Evolutionary conservation across 2,888 invertebrate genomes (phyloP), one percentile per base, ranked within the genome.

Genomic region (Andrena praecox): DNA sequence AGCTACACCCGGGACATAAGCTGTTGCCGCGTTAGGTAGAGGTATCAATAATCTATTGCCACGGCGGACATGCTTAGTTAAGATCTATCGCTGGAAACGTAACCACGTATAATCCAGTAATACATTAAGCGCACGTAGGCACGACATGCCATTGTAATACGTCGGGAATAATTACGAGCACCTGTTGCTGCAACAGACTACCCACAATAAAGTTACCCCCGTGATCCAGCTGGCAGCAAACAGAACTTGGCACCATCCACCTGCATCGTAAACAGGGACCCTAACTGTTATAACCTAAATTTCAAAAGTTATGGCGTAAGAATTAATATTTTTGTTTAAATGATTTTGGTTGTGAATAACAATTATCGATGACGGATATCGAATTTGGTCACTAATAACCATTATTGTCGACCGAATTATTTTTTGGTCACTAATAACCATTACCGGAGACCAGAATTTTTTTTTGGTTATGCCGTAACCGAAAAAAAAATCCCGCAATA

Each of bases 81-180:
- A 20, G 56, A 10, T 27, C 24, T 20, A 20, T 33, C 20, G 20
- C 7, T 20, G 62, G 20, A 35, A 56, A 29, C 20, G 16, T 42
- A 42, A 42, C 42, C n/a, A 3, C 24, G 35, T 20, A 6, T 33
- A 35, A 63, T 63, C 63, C 42, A 12, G 20, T 42, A 33, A 24
- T 35, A 63, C 42, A 33, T 42, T 63, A 42, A 35, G 42, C 42
- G 24, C 33, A 63, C 24, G 63, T 63, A 63, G 20, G 24, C 42
- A 63, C 35, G 24, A 63, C 33, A 20, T 20, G 24, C 42, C 20
- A 42, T 63, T 63, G 63, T 42, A 24, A 42, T 63, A 33, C n/a
- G 62, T 20, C 33, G 33, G 62, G 33, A 62, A 62, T 62, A 62
- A 62, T 62, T 62, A 62, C 20, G 62, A 33, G 62, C 62, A 62